phyloP scores from a whole-genome alignment of 2,888 invertebrate genomes.

The Portevinia maculata region DNA sequence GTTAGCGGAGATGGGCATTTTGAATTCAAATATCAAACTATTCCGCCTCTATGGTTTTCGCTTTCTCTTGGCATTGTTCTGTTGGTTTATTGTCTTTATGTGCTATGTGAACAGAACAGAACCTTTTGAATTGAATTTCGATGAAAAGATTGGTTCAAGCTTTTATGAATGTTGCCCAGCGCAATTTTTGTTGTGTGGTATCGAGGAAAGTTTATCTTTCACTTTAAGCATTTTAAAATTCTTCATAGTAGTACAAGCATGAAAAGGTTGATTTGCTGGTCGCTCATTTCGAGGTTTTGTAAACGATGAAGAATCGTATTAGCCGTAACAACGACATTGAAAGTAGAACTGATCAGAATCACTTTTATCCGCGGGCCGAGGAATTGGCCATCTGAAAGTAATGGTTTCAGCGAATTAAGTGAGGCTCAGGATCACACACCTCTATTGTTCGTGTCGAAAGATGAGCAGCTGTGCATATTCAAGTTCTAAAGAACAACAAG shows the following conservation, averaged over 20 bases:
- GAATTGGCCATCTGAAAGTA: no score
- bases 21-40: constrained; percentile 49
- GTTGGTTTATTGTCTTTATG: constrained; percentile 34
- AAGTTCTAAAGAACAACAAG: no score
- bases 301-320: no score
- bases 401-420: no score
- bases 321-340: no score
- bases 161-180: constrained; percentile 1
- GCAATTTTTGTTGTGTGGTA: constrained; percentile 29
- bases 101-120: constrained; percentile 22
- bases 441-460: no score
- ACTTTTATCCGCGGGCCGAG: no score
- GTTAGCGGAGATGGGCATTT: constrained; percentile 76
- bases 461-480: no score
- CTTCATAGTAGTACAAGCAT: no score
- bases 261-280: constrained; percentile 9
- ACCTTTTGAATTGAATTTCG: neutral
- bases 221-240: constrained; percentile 8
- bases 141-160: constrained; percentile 22
- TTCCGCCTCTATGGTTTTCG: constrained; percentile 52
- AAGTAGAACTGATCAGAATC: no score
- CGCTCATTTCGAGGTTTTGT: no score
- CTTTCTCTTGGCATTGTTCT: constrained; percentile 46
- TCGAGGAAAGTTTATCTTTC: constrained; percentile 30
- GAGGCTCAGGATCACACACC: no score